Percentiles rank a stretch among this genome's conserved stretches.
Evolutionary conservation across 2,797 vertebrate species (phyloP).

Genomic region (Glossophaga mutica): DNA sequence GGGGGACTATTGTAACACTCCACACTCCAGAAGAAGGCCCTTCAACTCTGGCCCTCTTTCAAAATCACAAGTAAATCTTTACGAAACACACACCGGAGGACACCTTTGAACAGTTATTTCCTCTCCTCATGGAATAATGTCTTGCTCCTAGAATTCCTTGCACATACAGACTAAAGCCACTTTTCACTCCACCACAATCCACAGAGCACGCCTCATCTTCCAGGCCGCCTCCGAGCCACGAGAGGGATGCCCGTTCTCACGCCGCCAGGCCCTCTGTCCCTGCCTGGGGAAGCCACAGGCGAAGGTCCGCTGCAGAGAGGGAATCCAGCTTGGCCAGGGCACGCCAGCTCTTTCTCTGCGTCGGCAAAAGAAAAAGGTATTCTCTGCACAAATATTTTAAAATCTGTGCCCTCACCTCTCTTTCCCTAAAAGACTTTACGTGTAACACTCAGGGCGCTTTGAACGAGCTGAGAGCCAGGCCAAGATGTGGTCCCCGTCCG

Average conservation of each 20-base stretch:
- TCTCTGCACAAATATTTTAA: not conserved
- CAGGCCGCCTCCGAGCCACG: not conserved
- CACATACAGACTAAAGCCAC: not conserved
- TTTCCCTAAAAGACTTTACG: slow-evolving; percentile 3
- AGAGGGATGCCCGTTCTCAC: not conserved
- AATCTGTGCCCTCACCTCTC: not conserved
- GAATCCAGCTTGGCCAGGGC: not conserved
- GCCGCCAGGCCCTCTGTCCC: not conserved
- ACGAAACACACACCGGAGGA: not conserved
- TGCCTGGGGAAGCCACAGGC: not conserved
- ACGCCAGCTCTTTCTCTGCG: not conserved
- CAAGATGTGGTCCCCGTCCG: not conserved
- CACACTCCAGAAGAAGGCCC: not conserved
- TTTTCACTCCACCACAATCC: not conserved
- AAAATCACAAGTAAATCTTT: not conserved
- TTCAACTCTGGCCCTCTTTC: not conserved
- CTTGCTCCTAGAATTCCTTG: not conserved
- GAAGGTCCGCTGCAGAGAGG: not conserved
- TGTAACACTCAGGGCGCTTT: not conserved
- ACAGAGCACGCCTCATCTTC: not conserved
- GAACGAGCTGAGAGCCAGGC: not conserved
- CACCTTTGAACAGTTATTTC: not conserved
- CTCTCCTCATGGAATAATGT: not conserved
- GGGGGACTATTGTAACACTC: not conserved
- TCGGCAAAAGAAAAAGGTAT: not conserved